phyloP scores from a whole-genome alignment of 1,140 invertebrate genomes.

The Solenopsis fugax region DNA sequence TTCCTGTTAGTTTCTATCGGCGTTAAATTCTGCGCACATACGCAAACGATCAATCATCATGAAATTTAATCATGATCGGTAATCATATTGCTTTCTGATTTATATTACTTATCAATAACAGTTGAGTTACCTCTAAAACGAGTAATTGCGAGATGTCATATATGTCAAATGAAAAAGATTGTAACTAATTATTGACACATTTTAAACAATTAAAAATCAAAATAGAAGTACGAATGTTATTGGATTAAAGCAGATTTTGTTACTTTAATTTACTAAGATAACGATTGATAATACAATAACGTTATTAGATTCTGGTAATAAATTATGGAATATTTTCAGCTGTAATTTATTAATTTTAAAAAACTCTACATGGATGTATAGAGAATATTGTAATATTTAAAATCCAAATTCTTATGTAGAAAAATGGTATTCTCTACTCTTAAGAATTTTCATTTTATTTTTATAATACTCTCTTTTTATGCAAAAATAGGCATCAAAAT shows the following conservation, averaged over 20 bases:
- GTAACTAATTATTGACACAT: neutral
- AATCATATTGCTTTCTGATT: slow-evolving; percentile 28
- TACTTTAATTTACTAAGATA: neutral
- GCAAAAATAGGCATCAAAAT: too few species aligned
- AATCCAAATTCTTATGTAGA: too few species aligned
- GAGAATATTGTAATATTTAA: neutral
- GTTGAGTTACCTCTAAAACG: neutral
- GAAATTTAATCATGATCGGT: slow-evolving; percentile 44
- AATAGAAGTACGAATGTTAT: neutral
- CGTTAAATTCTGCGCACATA: neutral
- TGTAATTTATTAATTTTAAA: neutral
- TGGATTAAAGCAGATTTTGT: neutral
- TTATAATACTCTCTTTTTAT: too few species aligned
- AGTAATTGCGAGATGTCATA: neutral
- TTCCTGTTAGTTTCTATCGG: neutral
- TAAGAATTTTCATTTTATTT: too few species aligned
- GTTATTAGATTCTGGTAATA: neutral
- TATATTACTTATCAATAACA: slow-evolving; percentile 16
- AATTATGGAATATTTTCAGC: neutral
- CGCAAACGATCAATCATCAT: slow-evolving; percentile 28
- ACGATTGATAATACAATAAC: neutral
- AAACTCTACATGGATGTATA: neutral
- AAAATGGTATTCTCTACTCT: too few species aligned
- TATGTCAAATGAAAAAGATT: neutral
- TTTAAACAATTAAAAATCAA: neutral